Evolutionary conservation across 2,888 invertebrate genomes (phyloP).

Genomic region (Ichneumoninae sp.): DNA sequence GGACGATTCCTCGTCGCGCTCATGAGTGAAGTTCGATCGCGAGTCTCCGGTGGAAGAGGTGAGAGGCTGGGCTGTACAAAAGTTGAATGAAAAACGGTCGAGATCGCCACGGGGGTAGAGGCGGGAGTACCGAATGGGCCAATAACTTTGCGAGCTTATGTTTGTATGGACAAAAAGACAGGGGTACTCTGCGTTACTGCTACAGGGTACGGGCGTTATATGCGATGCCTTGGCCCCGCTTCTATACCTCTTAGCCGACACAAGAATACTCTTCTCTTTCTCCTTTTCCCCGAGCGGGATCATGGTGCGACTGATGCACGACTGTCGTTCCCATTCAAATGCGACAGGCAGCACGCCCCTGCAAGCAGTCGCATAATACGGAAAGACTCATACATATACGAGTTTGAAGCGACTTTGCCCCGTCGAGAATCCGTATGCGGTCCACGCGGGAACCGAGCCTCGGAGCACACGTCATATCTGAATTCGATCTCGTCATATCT

Average conservation of each 20-base stretch:
- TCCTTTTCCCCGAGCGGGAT: constrained; percentile 24
- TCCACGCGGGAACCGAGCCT: constrained; percentile 10
- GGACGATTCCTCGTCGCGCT: not conserved
- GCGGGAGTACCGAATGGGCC: constrained; percentile 80
- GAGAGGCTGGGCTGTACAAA: constrained; percentile 69
- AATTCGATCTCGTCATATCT: constrained; percentile 37
- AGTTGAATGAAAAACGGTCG: constrained; percentile 76
- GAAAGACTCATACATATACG: constrained; percentile 24
- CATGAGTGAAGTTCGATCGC: constrained; percentile 32
- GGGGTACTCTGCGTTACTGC: constrained; percentile 76
- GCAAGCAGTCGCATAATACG: constrained; percentile 1
- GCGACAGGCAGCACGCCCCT: constrained; percentile 72
- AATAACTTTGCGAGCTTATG: constrained; percentile 81
- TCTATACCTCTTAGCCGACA: constrained; percentile 12
- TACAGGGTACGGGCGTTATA: constrained; percentile 56
- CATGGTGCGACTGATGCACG: constrained; percentile 72
- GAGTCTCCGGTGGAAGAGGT: constrained; percentile 10
- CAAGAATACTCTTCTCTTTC: constrained; percentile 6
- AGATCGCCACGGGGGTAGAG: constrained; percentile 72
- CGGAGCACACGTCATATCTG: constrained; percentile 14
- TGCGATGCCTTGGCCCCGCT: constrained; percentile 33
- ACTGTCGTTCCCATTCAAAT: constrained; percentile 78
- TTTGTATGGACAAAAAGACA: constrained; percentile 75
- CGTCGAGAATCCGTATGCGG: constrained; percentile 45
- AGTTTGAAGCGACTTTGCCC: constrained; percentile 41